A percentile compares a stretch with the other conserved stretches of the same genome.
Evolutionary conservation across 2,113 vertebrate species (phyloP).

Genomic region (Megaceryle maxima): DNA sequence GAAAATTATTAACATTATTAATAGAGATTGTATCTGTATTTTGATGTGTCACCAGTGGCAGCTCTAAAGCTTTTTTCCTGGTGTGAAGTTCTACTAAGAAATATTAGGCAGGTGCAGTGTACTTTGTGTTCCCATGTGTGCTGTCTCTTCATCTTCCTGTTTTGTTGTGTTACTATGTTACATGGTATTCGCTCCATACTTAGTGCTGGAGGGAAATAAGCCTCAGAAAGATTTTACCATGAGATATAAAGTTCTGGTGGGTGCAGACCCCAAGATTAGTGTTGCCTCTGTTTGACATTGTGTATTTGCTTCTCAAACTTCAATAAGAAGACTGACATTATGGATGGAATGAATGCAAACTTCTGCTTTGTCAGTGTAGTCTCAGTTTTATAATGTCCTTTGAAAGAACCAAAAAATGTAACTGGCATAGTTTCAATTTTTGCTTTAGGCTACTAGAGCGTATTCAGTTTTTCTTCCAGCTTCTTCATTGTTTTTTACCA

Average conservation of each 20-base stretch:
- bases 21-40: neutral
- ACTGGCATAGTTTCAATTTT: neutral
- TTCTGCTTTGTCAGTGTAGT: neutral
- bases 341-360: neutral
- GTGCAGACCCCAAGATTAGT: neutral
- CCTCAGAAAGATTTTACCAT: neutral
- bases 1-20: neutral
- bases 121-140: neutral
- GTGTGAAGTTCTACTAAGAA: neutral
- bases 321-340: accelerated
- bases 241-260: neutral
- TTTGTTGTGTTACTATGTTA: neutral
- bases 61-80: neutral
- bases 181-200: neutral
- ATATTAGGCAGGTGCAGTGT: neutral
- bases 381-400: neutral
- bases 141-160: neutral
- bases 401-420: neutral
- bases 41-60: neutral
- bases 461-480: neutral
- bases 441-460: neutral
- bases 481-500: neutral
- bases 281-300: neutral
- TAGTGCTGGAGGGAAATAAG: neutral
- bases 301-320: neutral